phyloP scores from a whole-genome alignment of 2,888 invertebrate species.

The Stenurella melanura region DNA sequence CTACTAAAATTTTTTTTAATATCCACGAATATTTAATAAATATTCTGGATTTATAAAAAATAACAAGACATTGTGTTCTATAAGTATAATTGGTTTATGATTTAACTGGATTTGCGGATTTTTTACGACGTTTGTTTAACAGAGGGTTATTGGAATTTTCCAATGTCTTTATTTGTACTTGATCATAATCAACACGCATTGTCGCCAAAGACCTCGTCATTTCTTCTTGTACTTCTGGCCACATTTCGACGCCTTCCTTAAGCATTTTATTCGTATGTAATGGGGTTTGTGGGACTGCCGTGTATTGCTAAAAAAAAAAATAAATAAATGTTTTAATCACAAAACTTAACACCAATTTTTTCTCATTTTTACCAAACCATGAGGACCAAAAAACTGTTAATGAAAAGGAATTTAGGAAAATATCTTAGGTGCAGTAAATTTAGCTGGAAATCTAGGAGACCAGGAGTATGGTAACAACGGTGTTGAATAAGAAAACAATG shows the following conservation, averaged over 20 bases:
- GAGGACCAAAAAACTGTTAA: background rate
- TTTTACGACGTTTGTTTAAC: constrained; percentile 87
- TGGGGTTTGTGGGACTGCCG: constrained; percentile 95
- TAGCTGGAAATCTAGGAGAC: background rate
- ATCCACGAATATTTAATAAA: constrained; percentile 16
- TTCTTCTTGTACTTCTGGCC: constrained; percentile 99
- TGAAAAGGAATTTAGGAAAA: background rate
- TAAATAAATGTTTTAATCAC: background rate
- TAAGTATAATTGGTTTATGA: constrained; percentile 32
- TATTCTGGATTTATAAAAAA: constrained; percentile 12
- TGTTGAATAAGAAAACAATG: background rate
- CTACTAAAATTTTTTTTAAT: constrained; percentile 15
- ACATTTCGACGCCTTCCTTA: constrained; percentile 92
- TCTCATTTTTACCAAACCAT: background rate
- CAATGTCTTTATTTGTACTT: constrained; percentile 93
- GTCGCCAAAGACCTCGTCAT: constrained; percentile 98
- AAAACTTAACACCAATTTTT: background rate
- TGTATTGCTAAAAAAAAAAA: constrained; percentile 75
- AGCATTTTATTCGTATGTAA: constrained; percentile 92
- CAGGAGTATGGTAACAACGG: background rate
- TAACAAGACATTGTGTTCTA: constrained; percentile 33
- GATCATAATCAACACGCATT: constrained; percentile 98
- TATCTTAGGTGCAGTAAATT: background rate
- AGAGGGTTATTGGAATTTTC: constrained; percentile 95
- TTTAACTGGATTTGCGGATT: constrained; percentile 47